A percentile compares a stretch with the other conserved stretches of the same genome.
phyloP scores from a whole-genome alignment of 2,888 invertebrate genomes.

The Fragum whitleyi region DNA sequence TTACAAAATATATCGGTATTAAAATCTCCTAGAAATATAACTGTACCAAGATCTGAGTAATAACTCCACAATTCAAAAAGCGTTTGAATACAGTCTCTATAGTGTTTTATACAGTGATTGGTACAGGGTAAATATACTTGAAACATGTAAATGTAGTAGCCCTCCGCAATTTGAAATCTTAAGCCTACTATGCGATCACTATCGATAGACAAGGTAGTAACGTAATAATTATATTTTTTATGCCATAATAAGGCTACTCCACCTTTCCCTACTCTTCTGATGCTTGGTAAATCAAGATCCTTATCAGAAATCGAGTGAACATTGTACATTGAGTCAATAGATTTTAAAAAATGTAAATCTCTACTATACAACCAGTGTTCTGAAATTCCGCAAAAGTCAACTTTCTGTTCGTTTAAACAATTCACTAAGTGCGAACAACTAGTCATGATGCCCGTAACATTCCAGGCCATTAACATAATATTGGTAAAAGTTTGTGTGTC shows the following conservation, averaged over 20 bases:
- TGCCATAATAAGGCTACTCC: background rate
- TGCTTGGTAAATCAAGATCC: conserved; percentile 3
- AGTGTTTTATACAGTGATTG: background rate
- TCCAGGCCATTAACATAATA: conserved; percentile 2
- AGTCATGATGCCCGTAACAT: background rate
- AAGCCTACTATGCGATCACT: conserved; percentile 6
- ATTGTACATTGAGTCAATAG: background rate
- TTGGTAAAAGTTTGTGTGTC: background rate
- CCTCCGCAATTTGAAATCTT: background rate
- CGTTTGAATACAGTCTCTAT: background rate
- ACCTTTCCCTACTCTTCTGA: background rate
- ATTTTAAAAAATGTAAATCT: background rate
- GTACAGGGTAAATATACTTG: conserved; percentile 16
- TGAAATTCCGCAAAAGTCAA: conserved; percentile 3
- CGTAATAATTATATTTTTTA: background rate
- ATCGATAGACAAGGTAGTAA: conserved; percentile 1
- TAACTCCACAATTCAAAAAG: background rate
- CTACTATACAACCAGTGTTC: conserved; percentile 9
- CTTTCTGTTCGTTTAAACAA: background rate
- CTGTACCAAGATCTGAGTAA: background rate
- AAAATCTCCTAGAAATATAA: conserved; percentile 3
- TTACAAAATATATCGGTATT: background rate
- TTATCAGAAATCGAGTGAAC: background rate
- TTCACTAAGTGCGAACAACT: conserved; percentile 2
- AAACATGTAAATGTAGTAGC: background rate